phyloP scores from a whole-genome alignment of 2,113 vertebrate genomes.

The Arothron firmamentum region DNA sequence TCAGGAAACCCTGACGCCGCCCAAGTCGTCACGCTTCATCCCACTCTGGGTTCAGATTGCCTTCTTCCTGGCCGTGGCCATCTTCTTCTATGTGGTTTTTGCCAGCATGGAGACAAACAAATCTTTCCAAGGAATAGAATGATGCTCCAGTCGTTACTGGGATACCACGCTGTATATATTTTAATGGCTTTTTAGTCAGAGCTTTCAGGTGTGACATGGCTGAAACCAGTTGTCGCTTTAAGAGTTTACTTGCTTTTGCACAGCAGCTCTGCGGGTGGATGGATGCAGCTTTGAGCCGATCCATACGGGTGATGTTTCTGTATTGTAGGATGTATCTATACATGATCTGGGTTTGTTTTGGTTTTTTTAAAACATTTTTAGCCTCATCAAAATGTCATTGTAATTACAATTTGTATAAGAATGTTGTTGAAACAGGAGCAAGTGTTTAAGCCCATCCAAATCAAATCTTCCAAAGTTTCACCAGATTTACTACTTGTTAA shows the following conservation, averaged over 20 bases:
- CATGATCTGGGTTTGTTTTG: too few species aligned
- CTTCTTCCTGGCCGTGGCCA: conserved; percentile 60
- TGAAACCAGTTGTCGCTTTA: conserved; percentile 15
- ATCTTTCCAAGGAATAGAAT: conserved; percentile 55
- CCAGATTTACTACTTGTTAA: too few species aligned
- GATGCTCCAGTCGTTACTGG: conserved; percentile 11
- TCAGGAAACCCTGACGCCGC: conserved; percentile 8
- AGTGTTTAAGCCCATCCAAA: neutral
- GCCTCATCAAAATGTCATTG: too few species aligned
- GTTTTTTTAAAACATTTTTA: too few species aligned
- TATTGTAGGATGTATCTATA: neutral
- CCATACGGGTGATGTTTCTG: neutral
- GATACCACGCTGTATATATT: conserved; percentile 3
- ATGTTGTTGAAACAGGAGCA: neutral
- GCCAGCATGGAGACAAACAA: conserved; percentile 66
- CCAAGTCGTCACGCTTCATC: conserved; percentile 45
- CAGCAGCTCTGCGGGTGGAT: neutral
- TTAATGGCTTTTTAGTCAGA: conserved; percentile 29
- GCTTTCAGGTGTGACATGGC: conserved; percentile 21
- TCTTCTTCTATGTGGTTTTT: conserved; percentile 67
- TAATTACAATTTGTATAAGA: too few species aligned
- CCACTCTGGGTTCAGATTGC: conserved; percentile 70
- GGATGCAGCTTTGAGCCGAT: neutral
- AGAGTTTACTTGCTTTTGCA: conserved; percentile 2
- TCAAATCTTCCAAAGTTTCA: too few species aligned